These are phyloP conservation scores for Cairina moschata DNA, from an alignment of 2,113 vertebrate genomes.

Conservation along the genomic window DNA sequence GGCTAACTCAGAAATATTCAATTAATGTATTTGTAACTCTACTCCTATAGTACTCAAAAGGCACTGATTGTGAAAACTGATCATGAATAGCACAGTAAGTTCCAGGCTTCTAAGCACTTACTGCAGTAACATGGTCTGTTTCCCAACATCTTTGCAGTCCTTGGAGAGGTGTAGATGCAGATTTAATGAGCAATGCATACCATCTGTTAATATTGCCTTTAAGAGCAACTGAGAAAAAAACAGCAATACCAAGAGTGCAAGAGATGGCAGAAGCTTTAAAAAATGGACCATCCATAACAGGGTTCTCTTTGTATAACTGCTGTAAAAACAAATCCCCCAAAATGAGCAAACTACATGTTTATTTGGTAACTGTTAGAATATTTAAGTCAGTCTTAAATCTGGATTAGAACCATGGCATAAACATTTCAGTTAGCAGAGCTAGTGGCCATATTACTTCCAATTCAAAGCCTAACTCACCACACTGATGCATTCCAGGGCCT, in stretches of 20 bases:
- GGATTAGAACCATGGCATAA: background rate
- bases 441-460: background rate
- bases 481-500: background rate
- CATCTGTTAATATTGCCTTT: conserved; percentile 73
- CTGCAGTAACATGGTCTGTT: conserved; percentile 56
- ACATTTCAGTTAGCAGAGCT: background rate
- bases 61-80: background rate
- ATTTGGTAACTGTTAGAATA: background rate
- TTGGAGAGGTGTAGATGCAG: conserved; percentile 57
- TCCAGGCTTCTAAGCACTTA: conserved; percentile 32
- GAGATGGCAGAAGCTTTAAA: conserved; percentile 38
- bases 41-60: conserved; percentile 10
- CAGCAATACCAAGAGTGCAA: conserved; percentile 1
- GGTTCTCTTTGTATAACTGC: background rate
- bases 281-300: background rate
- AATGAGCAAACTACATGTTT: background rate
- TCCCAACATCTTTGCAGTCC: conserved; percentile 64
- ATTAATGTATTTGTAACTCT: conserved; percentile 23
- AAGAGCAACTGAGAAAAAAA: conserved; percentile 60
- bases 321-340: background rate
- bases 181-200: conserved; percentile 72
- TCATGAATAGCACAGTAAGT: conserved; percentile 1
- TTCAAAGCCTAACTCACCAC: background rate
- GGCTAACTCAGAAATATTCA: conserved; percentile 4
- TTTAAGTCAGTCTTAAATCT: background rate